phyloP scores from a whole-genome alignment of 1,140 invertebrate species.

The Paraescarpia echinospica region DNA sequence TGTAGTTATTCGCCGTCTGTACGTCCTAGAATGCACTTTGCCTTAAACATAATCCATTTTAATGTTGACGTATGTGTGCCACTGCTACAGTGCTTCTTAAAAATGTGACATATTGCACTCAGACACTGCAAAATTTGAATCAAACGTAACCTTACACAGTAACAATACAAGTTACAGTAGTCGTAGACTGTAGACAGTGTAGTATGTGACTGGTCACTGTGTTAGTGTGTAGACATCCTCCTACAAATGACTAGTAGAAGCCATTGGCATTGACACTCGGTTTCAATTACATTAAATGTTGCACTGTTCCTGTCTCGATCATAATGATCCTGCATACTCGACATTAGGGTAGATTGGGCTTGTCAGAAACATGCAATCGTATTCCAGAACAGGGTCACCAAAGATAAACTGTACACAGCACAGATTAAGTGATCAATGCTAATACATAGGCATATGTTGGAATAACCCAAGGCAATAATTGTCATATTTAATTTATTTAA shows the following conservation, averaged over 20 bases:
- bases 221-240: background rate
- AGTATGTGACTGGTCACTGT: too few relatives aligned
- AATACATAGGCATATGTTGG: background rate
- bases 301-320: background rate
- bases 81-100: background rate
- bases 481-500: background rate
- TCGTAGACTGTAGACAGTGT: too few relatives aligned
- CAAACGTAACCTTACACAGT: background rate
- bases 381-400: background rate
- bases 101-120: background rate
- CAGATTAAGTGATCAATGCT: background rate
- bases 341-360: background rate
- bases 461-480: background rate
- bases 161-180: too few relatives aligned
- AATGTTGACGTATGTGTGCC: background rate
- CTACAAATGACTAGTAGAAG: background rate
- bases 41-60: background rate
- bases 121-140: background rate
- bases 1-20: background rate
- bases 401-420: background rate
- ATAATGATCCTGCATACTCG: background rate
- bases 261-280: background rate
- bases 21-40: background rate
- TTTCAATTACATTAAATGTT: background rate
- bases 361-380: background rate